Conservation (phyloP, 1,140 invertebrate genomes). For the Hyles vespertilio region DNA sequence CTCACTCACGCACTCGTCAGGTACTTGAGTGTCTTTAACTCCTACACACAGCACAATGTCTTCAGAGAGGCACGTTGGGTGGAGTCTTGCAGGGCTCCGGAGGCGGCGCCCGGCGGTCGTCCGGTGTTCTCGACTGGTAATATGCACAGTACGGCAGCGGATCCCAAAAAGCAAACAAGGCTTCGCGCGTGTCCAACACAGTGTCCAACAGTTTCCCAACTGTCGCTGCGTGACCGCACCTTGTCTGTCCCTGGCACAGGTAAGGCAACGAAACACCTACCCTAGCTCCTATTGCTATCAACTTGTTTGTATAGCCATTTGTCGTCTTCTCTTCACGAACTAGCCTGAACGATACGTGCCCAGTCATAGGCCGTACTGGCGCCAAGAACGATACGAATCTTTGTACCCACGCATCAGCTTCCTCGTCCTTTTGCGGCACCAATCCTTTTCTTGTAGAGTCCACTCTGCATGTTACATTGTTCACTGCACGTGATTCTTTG, state of each 20-base stretch:
- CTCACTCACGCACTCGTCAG: constrained; percentile 62
- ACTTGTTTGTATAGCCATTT: constrained; percentile 56
- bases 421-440: constrained; percentile 80
- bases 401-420: constrained; percentile 83
- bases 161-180: constrained; percentile 88
- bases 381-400: constrained; percentile 81
- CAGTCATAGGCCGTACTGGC: constrained; percentile 79
- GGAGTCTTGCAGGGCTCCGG: constrained; percentile 64
- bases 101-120: constrained; percentile 57
- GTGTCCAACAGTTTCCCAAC: constrained; percentile 79
- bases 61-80: constrained; percentile 68
- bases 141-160: constrained; percentile 89
- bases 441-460: constrained; percentile 81
- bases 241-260: constrained; percentile 81
- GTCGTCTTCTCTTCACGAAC: constrained; percentile 73
- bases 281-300: constrained; percentile 79
- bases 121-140: constrained; percentile 86
- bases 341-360: constrained; percentile 85
- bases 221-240: constrained; percentile 75
- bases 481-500: constrained; percentile 83
- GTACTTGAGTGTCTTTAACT: constrained; percentile 67
- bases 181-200: constrained; percentile 84
- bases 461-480: constrained; percentile 86
- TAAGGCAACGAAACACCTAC: constrained; percentile 87
- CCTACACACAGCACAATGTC: constrained; percentile 49